Conservation (phyloP, 2,113 vertebrate species). For the Cololabis saira region DNA sequence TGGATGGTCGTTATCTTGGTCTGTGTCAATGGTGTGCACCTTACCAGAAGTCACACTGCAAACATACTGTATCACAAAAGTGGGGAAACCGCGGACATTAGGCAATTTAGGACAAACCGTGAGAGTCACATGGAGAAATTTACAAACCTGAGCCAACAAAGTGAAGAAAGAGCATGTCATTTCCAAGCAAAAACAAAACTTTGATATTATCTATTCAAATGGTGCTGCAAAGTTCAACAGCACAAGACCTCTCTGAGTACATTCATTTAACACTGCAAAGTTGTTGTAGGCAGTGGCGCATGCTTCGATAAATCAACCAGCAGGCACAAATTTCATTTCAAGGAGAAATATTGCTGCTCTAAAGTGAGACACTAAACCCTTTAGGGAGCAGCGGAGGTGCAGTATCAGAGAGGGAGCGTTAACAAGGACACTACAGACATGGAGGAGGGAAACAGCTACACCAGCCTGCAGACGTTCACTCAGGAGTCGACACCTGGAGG, state of each 20-base stretch:
- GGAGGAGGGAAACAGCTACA: slow-evolving; percentile 62
- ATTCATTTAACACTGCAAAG: slow-evolving; percentile 32
- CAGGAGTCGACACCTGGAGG: slow-evolving; percentile 26
- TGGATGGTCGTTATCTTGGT: too few species aligned
- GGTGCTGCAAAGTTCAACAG: neutral
- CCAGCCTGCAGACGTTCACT: slow-evolving; percentile 63
- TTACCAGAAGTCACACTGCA: too few species aligned
- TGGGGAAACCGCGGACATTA: slow-evolving; percentile 12
- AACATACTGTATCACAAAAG: too few species aligned
- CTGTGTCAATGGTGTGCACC: too few species aligned
- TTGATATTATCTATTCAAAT: slow-evolving; percentile 2
- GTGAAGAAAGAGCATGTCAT: neutral
- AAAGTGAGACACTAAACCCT: slow-evolving; percentile 39
- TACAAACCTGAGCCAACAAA: slow-evolving; percentile 7
- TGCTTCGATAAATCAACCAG: slow-evolving; percentile 56
- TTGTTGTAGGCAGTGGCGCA: slow-evolving; percentile 15
- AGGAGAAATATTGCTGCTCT: slow-evolving; percentile 57
- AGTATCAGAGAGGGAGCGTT: slow-evolving; percentile 33
- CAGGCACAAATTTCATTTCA: slow-evolving; percentile 60
- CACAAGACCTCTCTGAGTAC: slow-evolving; percentile 22
- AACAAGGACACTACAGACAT: slow-evolving; percentile 50
- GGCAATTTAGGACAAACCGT: slow-evolving; percentile 7
- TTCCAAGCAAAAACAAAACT: slow-evolving; percentile 11
- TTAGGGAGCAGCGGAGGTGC: slow-evolving; percentile 34
- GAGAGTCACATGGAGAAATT: neutral